A percentile compares a stretch with the other conserved stretches of the same genome.
Evolutionary conservation across 2,888 invertebrate genomes (phyloP).

Genomic region (Eilema caniola): DNA sequence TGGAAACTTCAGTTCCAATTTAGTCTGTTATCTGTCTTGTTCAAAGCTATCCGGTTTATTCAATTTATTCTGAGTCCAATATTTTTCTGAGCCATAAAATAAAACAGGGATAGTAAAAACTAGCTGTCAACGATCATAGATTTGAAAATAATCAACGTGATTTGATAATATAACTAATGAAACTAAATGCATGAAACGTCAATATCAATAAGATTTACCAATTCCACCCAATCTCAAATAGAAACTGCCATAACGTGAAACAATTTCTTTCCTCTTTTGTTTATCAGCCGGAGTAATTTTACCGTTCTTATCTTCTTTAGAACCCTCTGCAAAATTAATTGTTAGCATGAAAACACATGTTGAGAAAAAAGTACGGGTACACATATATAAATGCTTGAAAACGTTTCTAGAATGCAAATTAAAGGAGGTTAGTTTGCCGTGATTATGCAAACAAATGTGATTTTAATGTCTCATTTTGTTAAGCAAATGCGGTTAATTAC

Average conservation of each 20-base stretch:
- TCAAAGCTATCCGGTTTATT: too few species aligned
- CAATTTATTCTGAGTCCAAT: too few species aligned
- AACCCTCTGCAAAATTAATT: constrained; percentile 67
- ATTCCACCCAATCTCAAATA: constrained; percentile 95
- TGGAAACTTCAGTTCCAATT: too few species aligned
- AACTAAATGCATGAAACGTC: constrained; percentile 27
- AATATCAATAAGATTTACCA: constrained; percentile 78
- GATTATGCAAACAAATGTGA: constrained; percentile 86
- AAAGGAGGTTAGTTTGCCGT: constrained; percentile 77
- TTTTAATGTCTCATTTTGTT: constrained; percentile 86
- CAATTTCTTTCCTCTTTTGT: constrained; percentile 73
- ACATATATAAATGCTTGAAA: constrained; percentile 64
- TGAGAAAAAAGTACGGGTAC: constrained; percentile 61
- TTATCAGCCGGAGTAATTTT: constrained; percentile 72
- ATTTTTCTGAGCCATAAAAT: too few species aligned
- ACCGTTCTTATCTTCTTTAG: constrained; percentile 72
- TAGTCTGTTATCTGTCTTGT: too few species aligned
- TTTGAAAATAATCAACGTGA: too few species aligned
- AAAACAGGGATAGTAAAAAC: neutral
- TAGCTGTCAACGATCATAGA: neutral
- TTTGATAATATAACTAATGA: constrained; percentile 9
- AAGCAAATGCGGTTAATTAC: constrained; percentile 83
- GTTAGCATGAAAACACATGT: constrained; percentile 53
- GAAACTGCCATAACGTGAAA: constrained; percentile 92
- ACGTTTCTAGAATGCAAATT: constrained; percentile 78